A percentile compares a stretch with the other conserved stretches of the same genome.
Conservation (phyloP, 2,888 invertebrate genomes). For the Drosophila niveifrons region DNA sequence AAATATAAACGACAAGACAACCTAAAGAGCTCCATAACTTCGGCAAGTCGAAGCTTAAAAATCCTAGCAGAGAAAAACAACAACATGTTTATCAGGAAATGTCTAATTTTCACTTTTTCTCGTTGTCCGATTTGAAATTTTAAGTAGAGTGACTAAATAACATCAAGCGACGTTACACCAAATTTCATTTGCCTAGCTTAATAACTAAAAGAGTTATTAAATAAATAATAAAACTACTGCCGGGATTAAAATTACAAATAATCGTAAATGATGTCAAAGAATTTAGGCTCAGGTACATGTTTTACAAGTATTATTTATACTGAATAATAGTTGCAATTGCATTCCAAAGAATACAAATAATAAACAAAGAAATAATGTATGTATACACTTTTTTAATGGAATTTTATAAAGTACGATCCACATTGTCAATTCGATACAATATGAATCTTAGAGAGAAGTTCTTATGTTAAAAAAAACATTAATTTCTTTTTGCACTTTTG, state of each 20-base stretch:
- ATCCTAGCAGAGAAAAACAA: not conserved
- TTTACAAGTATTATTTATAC: conserved; percentile 69
- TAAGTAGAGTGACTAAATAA: not conserved
- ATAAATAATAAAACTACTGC: not conserved
- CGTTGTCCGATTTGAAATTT: too few species aligned
- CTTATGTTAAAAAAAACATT: not conserved
- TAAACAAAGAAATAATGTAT: conserved; percentile 11
- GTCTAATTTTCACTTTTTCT: too few species aligned
- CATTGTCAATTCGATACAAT: conserved; percentile 54
- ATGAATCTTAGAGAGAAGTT: conserved; percentile 20
- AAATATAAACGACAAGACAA: conserved; percentile 15
- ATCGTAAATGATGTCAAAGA: conserved; percentile 24
- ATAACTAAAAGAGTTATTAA: not conserved
- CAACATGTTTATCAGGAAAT: too few species aligned
- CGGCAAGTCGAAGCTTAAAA: not conserved
- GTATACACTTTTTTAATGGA: conserved; percentile 45
- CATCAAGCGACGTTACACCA: too few species aligned
- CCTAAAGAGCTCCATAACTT: not conserved
- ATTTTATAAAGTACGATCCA: conserved; percentile 39
- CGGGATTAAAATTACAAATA: not conserved
- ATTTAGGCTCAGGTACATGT: conserved; percentile 62
- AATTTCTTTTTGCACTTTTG: conserved; percentile 8
- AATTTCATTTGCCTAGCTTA: not conserved
- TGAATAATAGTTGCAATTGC: conserved; percentile 18
- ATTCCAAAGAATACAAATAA: conserved; percentile 32